phyloP scores from a whole-genome alignment of 2,888 invertebrate genomes.

The Neocrepidodera transversa region DNA sequence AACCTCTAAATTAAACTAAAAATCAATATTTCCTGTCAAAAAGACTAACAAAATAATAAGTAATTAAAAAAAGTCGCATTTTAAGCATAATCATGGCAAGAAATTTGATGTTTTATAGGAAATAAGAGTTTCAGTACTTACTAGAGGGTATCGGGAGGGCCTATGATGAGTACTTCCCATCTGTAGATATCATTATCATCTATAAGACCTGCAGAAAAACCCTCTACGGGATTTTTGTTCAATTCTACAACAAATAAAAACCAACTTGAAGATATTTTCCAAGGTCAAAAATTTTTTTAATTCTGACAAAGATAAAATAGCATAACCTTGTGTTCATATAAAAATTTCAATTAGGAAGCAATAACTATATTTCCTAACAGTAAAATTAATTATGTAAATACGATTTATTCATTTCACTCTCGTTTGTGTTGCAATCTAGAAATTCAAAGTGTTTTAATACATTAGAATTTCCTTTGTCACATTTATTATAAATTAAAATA shows the following conservation, averaged over 20 bases:
- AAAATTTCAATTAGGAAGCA: constrained; percentile 28
- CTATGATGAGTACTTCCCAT: constrained; percentile 99
- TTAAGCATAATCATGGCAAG: too few relatives aligned
- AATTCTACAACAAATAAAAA: constrained; percentile 76
- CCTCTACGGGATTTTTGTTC: constrained; percentile 99
- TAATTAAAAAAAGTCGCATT: neutral
- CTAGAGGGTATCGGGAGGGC: constrained; percentile 99
- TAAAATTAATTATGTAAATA: constrained; percentile 8
- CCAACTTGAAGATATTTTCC: constrained; percentile 17
- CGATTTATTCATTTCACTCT: constrained; percentile 12
- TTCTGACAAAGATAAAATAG: constrained; percentile 31
- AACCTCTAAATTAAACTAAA: constrained; percentile 3
- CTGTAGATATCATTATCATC: constrained; percentile 99
- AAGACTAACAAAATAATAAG: neutral
- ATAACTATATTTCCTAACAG: neutral
- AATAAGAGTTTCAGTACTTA: constrained; percentile 67
- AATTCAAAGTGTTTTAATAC: constrained; percentile 16
- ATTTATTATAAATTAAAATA: neutral
- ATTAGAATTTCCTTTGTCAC: neutral
- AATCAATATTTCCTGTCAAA: constrained; percentile 6
- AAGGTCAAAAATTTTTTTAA: constrained; percentile 33
- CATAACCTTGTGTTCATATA: constrained; percentile 35
- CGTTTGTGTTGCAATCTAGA: constrained; percentile 23
- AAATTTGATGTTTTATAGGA: neutral
- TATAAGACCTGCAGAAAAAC: constrained; percentile 99